phyloP scores from a whole-genome alignment of 2,888 invertebrate species.

The Platycheirus albimanus region DNA sequence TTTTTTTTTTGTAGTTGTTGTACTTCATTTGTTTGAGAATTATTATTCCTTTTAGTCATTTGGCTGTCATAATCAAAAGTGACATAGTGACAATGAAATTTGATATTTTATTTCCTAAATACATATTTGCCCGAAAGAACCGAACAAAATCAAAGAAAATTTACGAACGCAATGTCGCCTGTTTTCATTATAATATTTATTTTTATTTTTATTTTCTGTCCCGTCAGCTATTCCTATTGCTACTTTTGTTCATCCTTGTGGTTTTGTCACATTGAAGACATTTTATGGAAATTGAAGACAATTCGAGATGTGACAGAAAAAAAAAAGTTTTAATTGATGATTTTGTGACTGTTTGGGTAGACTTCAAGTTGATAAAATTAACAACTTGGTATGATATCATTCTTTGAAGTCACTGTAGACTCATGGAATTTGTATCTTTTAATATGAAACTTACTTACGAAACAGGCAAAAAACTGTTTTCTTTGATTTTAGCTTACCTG shows the following conservation, averaged over 20 bases:
- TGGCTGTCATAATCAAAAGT: constrained; percentile 8
- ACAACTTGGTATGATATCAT: constrained; percentile 20
- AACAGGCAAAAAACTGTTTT: neutral
- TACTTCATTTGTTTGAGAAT: neutral
- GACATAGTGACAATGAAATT: constrained; percentile 20
- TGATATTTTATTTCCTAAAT: neutral
- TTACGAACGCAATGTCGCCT: neutral
- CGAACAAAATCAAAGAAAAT: neutral
- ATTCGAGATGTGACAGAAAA: neutral
- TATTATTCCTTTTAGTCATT: constrained; percentile 15
- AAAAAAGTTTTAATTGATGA: constrained; percentile 22
- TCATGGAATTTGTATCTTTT: neutral
- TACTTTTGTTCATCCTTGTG: constrained; percentile 42
- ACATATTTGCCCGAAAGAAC: neutral
- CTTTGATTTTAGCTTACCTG: constrained; percentile 10
- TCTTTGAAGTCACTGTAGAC: neutral
- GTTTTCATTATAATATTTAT: constrained; percentile 18
- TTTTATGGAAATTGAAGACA: constrained; percentile 31
- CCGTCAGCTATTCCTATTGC: constrained; percentile 34
- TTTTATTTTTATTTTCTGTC: constrained; percentile 33
- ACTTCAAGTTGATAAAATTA: neutral
- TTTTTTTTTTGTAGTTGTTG: no score
- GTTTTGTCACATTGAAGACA: neutral
- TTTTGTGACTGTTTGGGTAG: constrained; percentile 3
- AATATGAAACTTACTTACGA: neutral